A percentile compares a stretch with the other conserved stretches of the same genome.
Conservation (phyloP, 2,113 vertebrate species). For the Pangasianodon hypophthalmus region DNA sequence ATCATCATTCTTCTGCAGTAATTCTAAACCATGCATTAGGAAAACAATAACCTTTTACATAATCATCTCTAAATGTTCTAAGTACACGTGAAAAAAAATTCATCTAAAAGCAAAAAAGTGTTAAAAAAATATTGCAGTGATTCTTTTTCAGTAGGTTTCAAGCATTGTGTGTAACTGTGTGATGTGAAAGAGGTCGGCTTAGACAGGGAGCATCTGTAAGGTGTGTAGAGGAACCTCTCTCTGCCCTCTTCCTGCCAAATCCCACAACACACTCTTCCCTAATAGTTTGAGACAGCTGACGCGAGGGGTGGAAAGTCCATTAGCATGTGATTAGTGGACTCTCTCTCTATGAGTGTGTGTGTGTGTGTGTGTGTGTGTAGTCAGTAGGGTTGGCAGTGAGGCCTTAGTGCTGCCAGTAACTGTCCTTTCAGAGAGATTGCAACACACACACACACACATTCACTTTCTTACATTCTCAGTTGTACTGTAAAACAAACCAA, state of each 20-base stretch:
- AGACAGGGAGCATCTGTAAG: slow-evolving; percentile 48
- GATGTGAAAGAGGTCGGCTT: background rate
- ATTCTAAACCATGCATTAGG: background rate
- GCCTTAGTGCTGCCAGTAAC: slow-evolving; percentile 43
- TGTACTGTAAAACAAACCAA: background rate
- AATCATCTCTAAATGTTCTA: background rate
- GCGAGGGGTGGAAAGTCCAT: slow-evolving; percentile 59
- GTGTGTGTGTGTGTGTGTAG: slow-evolving; percentile 32
- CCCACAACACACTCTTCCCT: slow-evolving; percentile 38
- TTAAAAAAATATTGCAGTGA: background rate
- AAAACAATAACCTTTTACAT: background rate
- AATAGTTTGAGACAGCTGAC: slow-evolving; percentile 63
- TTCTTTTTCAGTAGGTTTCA: background rate
- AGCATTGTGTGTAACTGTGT: background rate
- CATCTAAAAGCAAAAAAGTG: background rate
- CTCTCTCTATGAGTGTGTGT: background rate
- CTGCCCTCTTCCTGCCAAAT: slow-evolving; percentile 35
- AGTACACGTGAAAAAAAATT: background rate
- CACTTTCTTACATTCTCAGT: background rate
- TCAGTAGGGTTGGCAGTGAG: slow-evolving; percentile 29
- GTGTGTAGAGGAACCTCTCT: slow-evolving; percentile 36
- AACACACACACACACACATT: background rate
- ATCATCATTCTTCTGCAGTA: background rate
- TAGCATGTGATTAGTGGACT: slow-evolving; percentile 64
- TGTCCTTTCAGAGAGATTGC: slow-evolving; percentile 31